These are phyloP conservation scores for Gallinago nigripennis DNA, from an alignment of 2,797 vertebrate genomes.

Conservation along the genomic window DNA sequence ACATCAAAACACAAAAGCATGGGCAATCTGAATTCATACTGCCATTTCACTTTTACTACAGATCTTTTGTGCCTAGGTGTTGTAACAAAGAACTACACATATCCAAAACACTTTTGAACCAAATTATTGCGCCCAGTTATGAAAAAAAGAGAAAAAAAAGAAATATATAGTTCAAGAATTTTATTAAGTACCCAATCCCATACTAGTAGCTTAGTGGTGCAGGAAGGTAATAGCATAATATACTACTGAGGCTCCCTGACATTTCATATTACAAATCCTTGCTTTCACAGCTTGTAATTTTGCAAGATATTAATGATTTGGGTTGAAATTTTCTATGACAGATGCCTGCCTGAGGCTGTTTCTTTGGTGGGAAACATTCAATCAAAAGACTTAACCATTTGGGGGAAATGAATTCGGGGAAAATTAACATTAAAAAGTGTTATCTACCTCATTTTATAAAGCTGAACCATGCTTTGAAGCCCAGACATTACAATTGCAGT, in stretches of 20 bases:
- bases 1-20: slow-evolving; percentile 12
- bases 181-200: background rate
- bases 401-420: background rate
- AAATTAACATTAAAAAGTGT: background rate
- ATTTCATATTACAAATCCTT: background rate
- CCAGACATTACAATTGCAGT: background rate
- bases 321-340: slow-evolving; percentile 4
- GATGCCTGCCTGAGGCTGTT: slow-evolving; percentile 22
- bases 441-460: background rate
- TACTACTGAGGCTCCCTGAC: background rate
- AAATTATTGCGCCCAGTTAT: background rate
- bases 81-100: background rate
- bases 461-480: background rate
- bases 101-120: background rate
- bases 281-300: background rate
- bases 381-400: background rate
- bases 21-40: slow-evolving; percentile 20
- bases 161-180: background rate
- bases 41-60: background rate
- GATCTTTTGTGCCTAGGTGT: background rate
- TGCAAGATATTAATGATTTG: slow-evolving; percentile 31
- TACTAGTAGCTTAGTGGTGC: background rate
- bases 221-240: background rate
- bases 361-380: slow-evolving; percentile 12
- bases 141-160: background rate